Evolutionary conservation across 2,888 invertebrate genomes (phyloP), one percentile per base, ranked within the genome.

Genomic region (Lydus trimaculatus): DNA sequence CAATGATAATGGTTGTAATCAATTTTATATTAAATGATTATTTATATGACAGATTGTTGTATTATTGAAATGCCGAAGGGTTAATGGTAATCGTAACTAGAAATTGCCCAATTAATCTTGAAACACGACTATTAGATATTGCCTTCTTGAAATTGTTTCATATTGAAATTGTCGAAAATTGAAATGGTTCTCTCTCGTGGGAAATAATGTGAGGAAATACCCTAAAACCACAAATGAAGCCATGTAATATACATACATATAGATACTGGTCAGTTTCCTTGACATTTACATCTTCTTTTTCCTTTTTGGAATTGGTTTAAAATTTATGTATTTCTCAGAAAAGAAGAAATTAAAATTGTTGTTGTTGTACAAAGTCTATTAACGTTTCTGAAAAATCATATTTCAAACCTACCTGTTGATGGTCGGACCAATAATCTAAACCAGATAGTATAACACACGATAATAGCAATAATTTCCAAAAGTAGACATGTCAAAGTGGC

Each of bases 161-260:
- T 13, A 25, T 52, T 52, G 23, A 25, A 52, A 52, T 25, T 25
- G 23, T 52, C 25, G 11, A 52, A 52, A 52, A 52, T 52, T 25
- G 25, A 52, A n/a, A 23, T 25, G 13, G 20, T n/a, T 17, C 43
- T 13, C 23, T 13, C 52, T 52, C 52, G 52, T 52, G 52, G 52
- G 52, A 52, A 52, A 52, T 36, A 36, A 36, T 36, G 15, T 36
- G 36, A 36, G 15, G 4, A 36, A 36, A 36, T 48, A 48, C 11
- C 48, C n/a, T 20, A 52, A 5, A 52, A 52, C 52, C 23, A 52
- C 52, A 52, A 52, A 52, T 52, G 52, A 52, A 52, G 52, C 52
- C 52, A 23, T 52, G 25, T 52, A n/a, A n/a, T n/a, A n/a, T n/a
- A n/a, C n/a, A n/a, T n/a, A n/a, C n/a, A n/a, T n/a, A n/a, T n/a